Percentiles rank a stretch among this genome's conserved stretches.
These are phyloP conservation scores for Petrosia ficiformis DNA, from an alignment of 37 sponge, comb jelly and placozoan genomes.

Conservation along the genomic window DNA sequence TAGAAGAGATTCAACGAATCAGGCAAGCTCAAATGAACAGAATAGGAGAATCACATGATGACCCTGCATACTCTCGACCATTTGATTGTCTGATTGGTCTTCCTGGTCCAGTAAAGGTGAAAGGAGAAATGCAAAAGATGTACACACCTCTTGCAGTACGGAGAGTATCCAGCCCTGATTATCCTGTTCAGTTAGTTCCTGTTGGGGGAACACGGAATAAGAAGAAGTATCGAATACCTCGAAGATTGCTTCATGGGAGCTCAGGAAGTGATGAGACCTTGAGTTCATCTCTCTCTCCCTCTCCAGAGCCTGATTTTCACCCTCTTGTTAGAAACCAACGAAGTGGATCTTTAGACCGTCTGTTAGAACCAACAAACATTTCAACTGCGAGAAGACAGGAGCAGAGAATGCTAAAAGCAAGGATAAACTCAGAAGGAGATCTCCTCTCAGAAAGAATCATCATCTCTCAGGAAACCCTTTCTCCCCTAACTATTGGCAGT, in stretches of 20 bases:
- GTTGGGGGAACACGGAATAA: background rate
- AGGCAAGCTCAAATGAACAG: background rate
- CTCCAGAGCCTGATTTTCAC: slow-evolving; percentile 3
- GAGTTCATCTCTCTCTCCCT: background rate
- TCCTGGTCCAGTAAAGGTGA: slow-evolving; percentile 5
- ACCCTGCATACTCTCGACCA: slow-evolving; percentile 40
- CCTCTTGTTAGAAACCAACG: background rate
- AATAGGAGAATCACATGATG: background rate
- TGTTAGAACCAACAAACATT: background rate
- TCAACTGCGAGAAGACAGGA: background rate
- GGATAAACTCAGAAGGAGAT: slow-evolving; percentile 1
- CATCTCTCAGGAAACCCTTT: background rate
- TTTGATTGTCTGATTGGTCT: slow-evolving; percentile 33
- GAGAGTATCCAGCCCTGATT: background rate
- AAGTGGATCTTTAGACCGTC: background rate
- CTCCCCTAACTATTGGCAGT: background rate
- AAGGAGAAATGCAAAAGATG: background rate
- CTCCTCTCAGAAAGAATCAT: background rate
- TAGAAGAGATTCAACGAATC: slow-evolving; percentile 31
- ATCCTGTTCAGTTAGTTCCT: background rate
- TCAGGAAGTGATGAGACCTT: background rate
- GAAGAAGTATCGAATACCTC: background rate
- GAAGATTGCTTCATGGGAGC: background rate
- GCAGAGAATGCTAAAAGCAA: background rate
- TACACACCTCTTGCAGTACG: background rate